Base-by-base conservation (phyloP, 2,888 invertebrate genomes). In the Noctua fimbriata region DNA sequence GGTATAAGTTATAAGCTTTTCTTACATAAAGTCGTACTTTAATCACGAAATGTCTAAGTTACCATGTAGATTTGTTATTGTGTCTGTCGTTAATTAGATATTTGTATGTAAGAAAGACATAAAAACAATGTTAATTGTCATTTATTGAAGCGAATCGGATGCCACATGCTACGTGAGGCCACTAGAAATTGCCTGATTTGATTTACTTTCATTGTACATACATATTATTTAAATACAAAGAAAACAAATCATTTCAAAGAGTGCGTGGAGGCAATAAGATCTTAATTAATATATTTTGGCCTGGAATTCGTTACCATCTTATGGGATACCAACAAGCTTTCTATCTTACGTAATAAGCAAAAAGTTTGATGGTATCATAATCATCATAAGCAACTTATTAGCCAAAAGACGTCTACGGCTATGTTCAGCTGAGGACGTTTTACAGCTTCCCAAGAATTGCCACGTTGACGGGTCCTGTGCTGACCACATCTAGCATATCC, bases 21-120 rank as follows among this genome's bases (percentile, higher is more conserved):
- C 16, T 49, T 52, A 69, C 55, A 32, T 65, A 65, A 44, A 78
- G 3, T 14, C n/a, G 5, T 52, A 2, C 12, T 69, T 41, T 41
- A 1, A 47, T 24, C 12, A 28, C 0, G 5, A 1, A 55, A 41
- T 76, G 28, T 21, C 28, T 21, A 55, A n/a, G 6, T 32, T 16
- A 47, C 4, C 10, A 66, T 78, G 65, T 16, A 65, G 18, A 69
- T 55, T 69, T 69, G 4, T 32, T 32, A 71, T 14, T 65, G 2
- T 28, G 4, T 58, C 12, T 65, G 1, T 44, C 2, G 6, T 58
- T 82, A 85, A 82, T 85, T 36, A 85, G 28, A 0, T 52, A 69
- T 85, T 85, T 85, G 28, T 73, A 81, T 82, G 85, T 81, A 55
- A 55, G 28, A n/a, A 21, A 32, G 14, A 16, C 55, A 58, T 21